Base-by-base conservation (phyloP, 2,888 invertebrate species). In the Acanthosepion lycidas region DNA sequence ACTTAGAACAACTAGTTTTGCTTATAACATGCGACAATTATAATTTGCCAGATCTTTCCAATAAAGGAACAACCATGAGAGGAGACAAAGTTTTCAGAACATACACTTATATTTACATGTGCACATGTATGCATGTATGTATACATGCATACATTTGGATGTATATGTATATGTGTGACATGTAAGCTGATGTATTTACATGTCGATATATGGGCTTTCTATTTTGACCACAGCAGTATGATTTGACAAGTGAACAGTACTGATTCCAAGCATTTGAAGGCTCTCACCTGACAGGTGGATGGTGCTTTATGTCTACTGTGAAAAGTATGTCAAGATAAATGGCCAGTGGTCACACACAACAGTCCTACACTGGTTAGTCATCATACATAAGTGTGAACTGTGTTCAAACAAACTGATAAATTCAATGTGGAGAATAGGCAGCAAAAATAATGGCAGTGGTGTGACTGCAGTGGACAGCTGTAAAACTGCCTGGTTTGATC, bases 211-310 rank as follows among this genome's bases (percentile, higher is more conserved):
- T 28, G 28, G 12, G 18, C 78, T 78, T 78, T 78, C n/a, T 78
- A 78, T n/a, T 78, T 78, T 78, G 78, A 33, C 78, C 78, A 78
- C n/a, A n/a, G 78, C 78, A 78, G 33, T 78, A 78, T n/a, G 12
- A 78, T n/a, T 78, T 12, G n/a, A 78, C n/a, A 78, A 78, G 78
- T 78, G 78, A 33, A 78, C n/a, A 78, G n/a, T 78, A 78, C 23
- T n/a, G 78, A 78, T 78, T 78, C 23, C 9, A 78, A 78, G 78
- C 9, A 78, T 78, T 28, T 78, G 78, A 78, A 78, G 78, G 78
- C 78, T 78, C n/a, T 78, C 78, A n/a, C n/a, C 78, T n/a, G 78
- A 78, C n/a, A 78, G n/a, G 78, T n/a, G 78, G n/a, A 78, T 78
- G 78, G 78, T 18, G 78, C n/a, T 78, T 78, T 78, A 78, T 78